These are phyloP conservation scores for Pavo muticus DNA, from an alignment of 2,113 vertebrate genomes.

Conservation along the genomic window DNA sequence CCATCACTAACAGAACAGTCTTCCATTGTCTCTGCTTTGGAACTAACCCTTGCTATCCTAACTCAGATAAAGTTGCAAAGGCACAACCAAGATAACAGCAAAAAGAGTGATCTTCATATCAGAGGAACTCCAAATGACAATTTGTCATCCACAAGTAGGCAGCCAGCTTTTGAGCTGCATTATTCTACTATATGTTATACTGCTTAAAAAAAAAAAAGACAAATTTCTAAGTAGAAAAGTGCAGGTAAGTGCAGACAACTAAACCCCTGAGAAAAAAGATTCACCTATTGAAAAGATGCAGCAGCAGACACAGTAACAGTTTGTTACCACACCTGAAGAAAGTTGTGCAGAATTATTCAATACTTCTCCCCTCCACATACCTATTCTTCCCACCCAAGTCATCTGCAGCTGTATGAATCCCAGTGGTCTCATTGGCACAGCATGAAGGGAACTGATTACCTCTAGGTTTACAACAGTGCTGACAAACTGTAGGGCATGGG, in stretches of 20 bases:
- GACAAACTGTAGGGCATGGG: neutral
- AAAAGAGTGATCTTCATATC: neutral
- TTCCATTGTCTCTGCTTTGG: neutral
- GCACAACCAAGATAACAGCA: neutral
- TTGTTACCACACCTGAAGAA: neutral
- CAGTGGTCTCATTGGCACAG: neutral
- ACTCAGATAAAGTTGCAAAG: neutral
- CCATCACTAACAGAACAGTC: neutral
- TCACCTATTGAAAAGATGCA: neutral
- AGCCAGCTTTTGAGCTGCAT: neutral
- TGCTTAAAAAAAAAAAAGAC: neutral
- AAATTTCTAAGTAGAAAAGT: neutral
- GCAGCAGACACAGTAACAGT: neutral
- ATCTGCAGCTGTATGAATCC: neutral
- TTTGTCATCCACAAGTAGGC: neutral
- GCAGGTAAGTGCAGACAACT: neutral
- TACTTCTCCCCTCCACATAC: neutral
- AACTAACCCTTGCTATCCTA: neutral
- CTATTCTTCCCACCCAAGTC: neutral
- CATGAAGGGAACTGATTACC: neutral
- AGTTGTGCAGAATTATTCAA: neutral
- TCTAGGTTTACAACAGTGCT: neutral
- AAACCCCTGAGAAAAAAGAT: neutral
- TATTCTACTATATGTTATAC: neutral
- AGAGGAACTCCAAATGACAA: neutral